Evolutionary conservation across 2,888 invertebrate genomes (phyloP).

Genomic region (Brachyopa scutellaris): DNA sequence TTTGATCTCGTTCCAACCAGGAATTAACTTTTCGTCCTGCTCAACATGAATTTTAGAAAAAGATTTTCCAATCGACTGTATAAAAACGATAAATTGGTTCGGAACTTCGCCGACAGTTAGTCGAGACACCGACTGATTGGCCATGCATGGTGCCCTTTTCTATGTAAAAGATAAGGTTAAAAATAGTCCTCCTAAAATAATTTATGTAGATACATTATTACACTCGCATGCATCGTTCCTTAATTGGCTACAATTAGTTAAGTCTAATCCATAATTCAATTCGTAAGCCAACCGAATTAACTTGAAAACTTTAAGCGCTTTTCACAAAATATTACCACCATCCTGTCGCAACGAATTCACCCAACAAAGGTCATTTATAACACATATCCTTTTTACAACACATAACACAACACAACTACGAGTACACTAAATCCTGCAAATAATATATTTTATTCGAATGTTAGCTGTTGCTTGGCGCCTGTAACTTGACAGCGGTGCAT

Average conservation of each 20-base stretch:
- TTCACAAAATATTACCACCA: neutral
- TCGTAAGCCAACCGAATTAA: neutral
- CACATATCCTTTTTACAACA: conserved; percentile 36
- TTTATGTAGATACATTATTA: too few relatives aligned
- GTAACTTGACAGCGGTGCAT: conserved; percentile 69
- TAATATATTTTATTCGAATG: conserved; percentile 72
- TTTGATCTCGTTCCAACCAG: too few relatives aligned
- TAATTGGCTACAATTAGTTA: neutral
- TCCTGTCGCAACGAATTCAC: conserved; percentile 16
- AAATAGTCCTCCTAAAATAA: too few relatives aligned
- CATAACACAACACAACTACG: conserved; percentile 16
- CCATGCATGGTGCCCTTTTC: too few relatives aligned
- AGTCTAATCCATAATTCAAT: neutral
- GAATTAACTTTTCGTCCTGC: too few relatives aligned
- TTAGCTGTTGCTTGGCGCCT: conserved; percentile 72
- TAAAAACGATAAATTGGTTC: too few relatives aligned
- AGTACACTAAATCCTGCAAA: conserved; percentile 56
- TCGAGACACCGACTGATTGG: too few relatives aligned
- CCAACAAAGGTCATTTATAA: conserved; percentile 59
- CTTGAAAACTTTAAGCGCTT: conserved; percentile 29
- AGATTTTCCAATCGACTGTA: too few relatives aligned
- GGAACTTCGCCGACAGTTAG: too few relatives aligned
- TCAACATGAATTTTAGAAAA: too few relatives aligned
- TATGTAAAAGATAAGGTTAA: too few relatives aligned
- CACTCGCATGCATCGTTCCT: neutral